Evolutionary conservation across 2,797 vertebrate genomes (phyloP), one percentile per base, ranked within the genome.

Genomic region (Sebastes dallii): DNA sequence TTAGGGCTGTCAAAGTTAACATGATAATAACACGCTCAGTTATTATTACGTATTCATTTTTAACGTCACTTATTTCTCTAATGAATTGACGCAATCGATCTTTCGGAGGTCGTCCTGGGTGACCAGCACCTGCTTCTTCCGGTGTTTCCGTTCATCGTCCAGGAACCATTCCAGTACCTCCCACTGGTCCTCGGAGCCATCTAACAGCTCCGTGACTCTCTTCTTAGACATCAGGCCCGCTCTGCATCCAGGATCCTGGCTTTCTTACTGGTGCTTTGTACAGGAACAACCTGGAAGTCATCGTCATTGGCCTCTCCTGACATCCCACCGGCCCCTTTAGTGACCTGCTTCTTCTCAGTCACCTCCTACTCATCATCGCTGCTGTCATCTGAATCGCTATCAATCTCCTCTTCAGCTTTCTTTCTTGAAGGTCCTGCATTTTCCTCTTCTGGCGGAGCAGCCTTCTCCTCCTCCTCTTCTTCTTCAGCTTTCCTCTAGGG

Each of bases 141-240:
- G 85, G 94, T 99, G 96, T 91, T 97, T 97, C 73, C 86, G 92
- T 72, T 99, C 98, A 50, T 99, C 98, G 3, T 96, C 93, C 0
- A 95, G 84, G 87, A 99, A 98, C 98, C 98, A 99, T 29, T 97
- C 96, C 39, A 42, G 39, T 42, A 99, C 91, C 12, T 98, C 97
- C 4, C 94, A 96, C 2, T 94, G 91, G 0, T 97, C 94, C 14
- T 99, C 98, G 0, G 82, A 99, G 25, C 92, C 79, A 0, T 99
- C 97, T 5, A 99, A 75, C 71, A 99, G 91, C 79, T 99, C 97
- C 60, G 97, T 93, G 46, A 80, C 89, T 83, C 93, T 96, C 89
- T 98, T 99, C 90, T 95, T 97, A 30, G 98, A 99, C 2, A 95
- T 95, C 77, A 99, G 92, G 4, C 98, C 98, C 83, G 16, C 42